Evolutionary conservation across 2,113 vertebrate genomes (phyloP), one percentile per base, ranked within the genome.

Genomic region (Hippocampus barbouri): DNA sequence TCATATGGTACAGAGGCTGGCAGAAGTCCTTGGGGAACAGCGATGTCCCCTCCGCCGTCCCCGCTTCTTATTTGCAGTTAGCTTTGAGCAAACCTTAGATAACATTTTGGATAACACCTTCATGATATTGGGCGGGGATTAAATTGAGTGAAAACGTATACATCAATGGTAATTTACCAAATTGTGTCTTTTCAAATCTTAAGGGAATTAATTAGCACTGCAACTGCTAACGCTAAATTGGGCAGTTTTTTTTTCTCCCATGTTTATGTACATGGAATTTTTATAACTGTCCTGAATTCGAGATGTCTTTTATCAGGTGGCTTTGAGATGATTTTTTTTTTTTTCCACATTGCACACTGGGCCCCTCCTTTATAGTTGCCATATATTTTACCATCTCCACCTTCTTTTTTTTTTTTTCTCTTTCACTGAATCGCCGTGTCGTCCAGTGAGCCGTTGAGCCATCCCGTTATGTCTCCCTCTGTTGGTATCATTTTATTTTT

Each of bases 1-100:
- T 83, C 78, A 79, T 73, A 80, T 80, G 64, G 59, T 73, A 75
- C 69, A 67, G 30, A 70, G 68, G 54, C 40, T 47, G 76, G 68
- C 68, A 49, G 69, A 63, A 69, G 43, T 66, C 80, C 69, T 79
- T 60, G 57, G 78, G 75, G 75, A 78, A 56, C 47, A 63, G 72
- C 12, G 40, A 40, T 1, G 15, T 68, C 63, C 63, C 34, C 63
- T 77, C 27, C 63, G 20, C 27, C 60, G 15, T 27, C 51, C 70
- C 53, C 66, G 54, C 20, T 49, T 61, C 56, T 66, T 68, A 47
- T 76, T 59, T 74, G 25, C 68, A 23, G 40, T 34, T 23, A 1
- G 64, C 64, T 65, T 68, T 23, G 3, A 59, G 61, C 41, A 40
- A 5, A 72, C 18, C 59, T 53, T 21, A 62, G 27, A 53, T n/a